These are phyloP conservation scores for Eupithecia centaureata DNA, from an alignment of 2,888 invertebrate species.

Conservation along the genomic window DNA sequence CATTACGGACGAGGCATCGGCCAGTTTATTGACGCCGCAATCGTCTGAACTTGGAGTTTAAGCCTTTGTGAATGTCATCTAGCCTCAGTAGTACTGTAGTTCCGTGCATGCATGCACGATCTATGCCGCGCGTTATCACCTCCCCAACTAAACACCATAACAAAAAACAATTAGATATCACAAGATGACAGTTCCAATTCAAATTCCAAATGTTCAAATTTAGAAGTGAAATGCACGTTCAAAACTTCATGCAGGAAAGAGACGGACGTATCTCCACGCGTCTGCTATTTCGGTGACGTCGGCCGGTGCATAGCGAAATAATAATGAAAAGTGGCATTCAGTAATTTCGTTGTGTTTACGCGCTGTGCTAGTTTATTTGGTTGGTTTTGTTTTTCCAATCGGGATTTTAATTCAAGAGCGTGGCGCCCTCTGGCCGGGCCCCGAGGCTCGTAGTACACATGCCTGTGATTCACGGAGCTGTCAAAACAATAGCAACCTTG, in stretches of 20 bases:
- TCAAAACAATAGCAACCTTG: conserved; percentile 71
- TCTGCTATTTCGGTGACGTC: conserved; percentile 77
- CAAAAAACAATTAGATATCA: conserved; percentile 54
- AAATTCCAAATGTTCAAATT: conserved; percentile 66
- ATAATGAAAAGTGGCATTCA: conserved; percentile 83
- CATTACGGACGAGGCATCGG: conserved; percentile 62
- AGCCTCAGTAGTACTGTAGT: conserved; percentile 76
- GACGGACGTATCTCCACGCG: conserved; percentile 65
- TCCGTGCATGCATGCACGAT: conserved; percentile 71
- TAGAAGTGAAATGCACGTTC: conserved; percentile 65
- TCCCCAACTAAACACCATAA: conserved; percentile 45
- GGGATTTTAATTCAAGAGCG: conserved; percentile 41
- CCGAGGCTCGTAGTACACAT: conserved; percentile 59
- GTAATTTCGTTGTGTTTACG: conserved; percentile 83
- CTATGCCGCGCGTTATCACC: conserved; percentile 49
- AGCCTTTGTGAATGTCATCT: conserved; percentile 80
- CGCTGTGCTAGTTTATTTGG: conserved; percentile 81
- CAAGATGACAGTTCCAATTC: conserved; percentile 61
- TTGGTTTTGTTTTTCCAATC: conserved; percentile 61
- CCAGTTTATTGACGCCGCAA: conserved; percentile 75
- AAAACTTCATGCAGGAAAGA: conserved; percentile 65
- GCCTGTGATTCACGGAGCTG: conserved; percentile 66
- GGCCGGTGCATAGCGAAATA: conserved; percentile 81
- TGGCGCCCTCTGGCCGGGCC: conserved; percentile 70
- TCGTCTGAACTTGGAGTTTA: conserved; percentile 78